Evolutionary conservation across 2,888 invertebrate species (phyloP).

Genomic region (Timandra comae): DNA sequence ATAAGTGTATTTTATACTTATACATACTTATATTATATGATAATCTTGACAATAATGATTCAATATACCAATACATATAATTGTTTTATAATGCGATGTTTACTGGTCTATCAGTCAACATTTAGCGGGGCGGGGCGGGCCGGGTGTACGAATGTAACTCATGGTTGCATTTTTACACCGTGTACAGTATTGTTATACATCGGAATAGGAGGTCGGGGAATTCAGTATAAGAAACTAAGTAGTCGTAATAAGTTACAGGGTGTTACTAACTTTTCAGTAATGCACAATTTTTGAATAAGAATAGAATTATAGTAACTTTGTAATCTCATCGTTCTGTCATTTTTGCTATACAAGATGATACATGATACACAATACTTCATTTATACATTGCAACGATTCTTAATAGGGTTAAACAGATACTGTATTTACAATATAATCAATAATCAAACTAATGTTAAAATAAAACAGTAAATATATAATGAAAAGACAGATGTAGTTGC

Average conservation of each 20-base stretch:
- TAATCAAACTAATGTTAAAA: too few species aligned
- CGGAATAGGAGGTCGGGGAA: conserved; percentile 8
- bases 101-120: conserved; percentile 18
- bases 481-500: too few species aligned
- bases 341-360: too few species aligned
- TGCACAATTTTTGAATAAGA: conserved; percentile 19
- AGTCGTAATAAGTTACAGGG: conserved; percentile 51
- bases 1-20: neutral
- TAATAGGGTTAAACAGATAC: too few species aligned
- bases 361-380: too few species aligned
- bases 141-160: too few species aligned
- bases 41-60: neutral
- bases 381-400: too few species aligned
- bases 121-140: conserved; percentile 9
- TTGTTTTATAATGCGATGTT: neutral
- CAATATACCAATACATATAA: neutral
- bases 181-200: conserved; percentile 1
- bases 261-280: conserved; percentile 54
- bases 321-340: too few species aligned
- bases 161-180: conserved; percentile 22
- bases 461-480: too few species aligned
- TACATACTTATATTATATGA: neutral
- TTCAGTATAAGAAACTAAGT: conserved; percentile 33
- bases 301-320: too few species aligned
- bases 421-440: too few species aligned